Percentiles rank a stretch among this genome's conserved stretches.
Conservation (phyloP, 2,797 vertebrate species). For the Poeciliopsis turneri region DNA sequence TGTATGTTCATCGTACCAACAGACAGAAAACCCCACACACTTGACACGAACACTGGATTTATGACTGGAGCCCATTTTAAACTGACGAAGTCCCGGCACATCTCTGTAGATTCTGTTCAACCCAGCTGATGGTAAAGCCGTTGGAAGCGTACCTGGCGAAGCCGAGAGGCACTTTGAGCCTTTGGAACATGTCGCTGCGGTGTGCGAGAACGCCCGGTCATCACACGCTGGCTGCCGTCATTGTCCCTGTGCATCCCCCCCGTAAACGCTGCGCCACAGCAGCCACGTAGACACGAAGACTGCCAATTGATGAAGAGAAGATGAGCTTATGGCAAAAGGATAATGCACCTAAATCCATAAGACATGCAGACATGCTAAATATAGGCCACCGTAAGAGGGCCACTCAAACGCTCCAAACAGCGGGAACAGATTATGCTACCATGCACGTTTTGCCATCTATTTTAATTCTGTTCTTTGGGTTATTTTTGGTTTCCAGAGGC, state of each 20-base stretch:
- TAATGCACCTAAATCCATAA: constrained; percentile 67
- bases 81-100: background rate
- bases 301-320: constrained; percentile 39
- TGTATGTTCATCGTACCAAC: background rate
- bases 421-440: constrained; percentile 1
- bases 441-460: background rate
- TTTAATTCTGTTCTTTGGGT: background rate
- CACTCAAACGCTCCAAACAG: constrained; percentile 18
- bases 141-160: constrained; percentile 67
- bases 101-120: background rate
- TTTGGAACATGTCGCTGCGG: constrained; percentile 59
- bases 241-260: constrained; percentile 14
- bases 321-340: constrained; percentile 64
- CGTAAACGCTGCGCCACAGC: constrained; percentile 6
- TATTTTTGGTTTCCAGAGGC: background rate
- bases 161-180: constrained; percentile 62
- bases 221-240: constrained; percentile 22
- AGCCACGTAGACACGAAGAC: constrained; percentile 33
- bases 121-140: background rate
- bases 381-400: constrained; percentile 49
- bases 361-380: constrained; percentile 48
- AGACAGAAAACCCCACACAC: background rate
- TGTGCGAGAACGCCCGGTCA: constrained; percentile 13
- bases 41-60: background rate
- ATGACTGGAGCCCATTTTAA: background rate